Conservation (phyloP, 2,888 invertebrate species). For the Phaedon cochleariae region DNA sequence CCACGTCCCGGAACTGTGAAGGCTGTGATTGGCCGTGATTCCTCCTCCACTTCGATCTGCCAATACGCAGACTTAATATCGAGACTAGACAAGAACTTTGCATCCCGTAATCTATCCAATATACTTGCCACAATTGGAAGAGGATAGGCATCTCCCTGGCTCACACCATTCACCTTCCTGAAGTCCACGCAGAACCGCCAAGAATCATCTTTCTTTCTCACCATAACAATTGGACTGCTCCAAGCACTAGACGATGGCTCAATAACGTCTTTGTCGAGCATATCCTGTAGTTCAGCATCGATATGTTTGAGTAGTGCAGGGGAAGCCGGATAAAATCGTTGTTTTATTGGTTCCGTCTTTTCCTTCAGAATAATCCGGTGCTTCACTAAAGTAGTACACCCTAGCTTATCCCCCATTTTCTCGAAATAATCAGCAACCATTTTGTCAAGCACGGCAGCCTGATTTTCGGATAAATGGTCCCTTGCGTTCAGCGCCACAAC, state of each 20-base stretch:
- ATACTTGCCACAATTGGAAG: constrained; percentile 29
- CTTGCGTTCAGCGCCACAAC: not conserved
- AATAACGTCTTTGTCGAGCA: constrained; percentile 43
- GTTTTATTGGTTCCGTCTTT: too few species aligned
- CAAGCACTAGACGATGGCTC: constrained; percentile 47
- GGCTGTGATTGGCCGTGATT: not conserved
- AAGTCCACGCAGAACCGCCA: constrained; percentile 44
- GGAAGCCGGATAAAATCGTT: too few species aligned
- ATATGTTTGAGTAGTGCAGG: too few species aligned
- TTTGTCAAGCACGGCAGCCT: too few species aligned
- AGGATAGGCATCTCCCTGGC: constrained; percentile 36
- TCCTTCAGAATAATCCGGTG: too few species aligned
- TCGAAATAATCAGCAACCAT: too few species aligned
- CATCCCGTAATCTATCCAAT: constrained; percentile 33
- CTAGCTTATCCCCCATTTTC: too few species aligned
- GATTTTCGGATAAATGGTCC: too few species aligned
- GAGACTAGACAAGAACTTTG: not conserved
- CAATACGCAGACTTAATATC: not conserved
- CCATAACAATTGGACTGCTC: constrained; percentile 43
- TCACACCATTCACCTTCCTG: constrained; percentile 36
- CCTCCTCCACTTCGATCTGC: not conserved
- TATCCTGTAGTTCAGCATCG: constrained; percentile 34
- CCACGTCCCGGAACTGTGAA: constrained; percentile 14
- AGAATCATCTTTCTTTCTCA: constrained; percentile 49
- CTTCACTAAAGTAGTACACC: too few species aligned